Conservation (phyloP, 2,888 invertebrate genomes). For the Meta bourneti region DNA sequence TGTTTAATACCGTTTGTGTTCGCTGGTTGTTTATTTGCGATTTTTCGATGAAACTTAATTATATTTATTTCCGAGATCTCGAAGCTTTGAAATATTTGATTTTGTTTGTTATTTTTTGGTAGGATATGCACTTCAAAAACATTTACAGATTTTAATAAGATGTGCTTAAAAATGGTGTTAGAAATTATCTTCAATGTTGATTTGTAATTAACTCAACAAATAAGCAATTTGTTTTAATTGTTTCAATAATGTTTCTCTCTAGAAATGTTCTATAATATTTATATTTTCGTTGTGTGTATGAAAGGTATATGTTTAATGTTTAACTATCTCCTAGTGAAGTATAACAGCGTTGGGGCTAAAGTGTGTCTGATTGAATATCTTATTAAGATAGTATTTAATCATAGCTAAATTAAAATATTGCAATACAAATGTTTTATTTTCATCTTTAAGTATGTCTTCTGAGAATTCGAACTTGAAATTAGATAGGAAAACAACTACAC, state of each 20-base stretch:
- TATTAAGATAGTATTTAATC: too few relatives aligned
- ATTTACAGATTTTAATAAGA: not conserved
- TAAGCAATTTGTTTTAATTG: too few relatives aligned
- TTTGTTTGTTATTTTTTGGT: not conserved
- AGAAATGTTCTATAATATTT: too few relatives aligned
- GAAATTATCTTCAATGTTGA: not conserved
- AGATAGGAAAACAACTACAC: too few relatives aligned
- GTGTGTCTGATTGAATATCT: too few relatives aligned
- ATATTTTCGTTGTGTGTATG: too few relatives aligned
- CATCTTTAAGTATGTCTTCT: too few relatives aligned
- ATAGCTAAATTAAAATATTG: too few relatives aligned
- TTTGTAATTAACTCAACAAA: not conserved
- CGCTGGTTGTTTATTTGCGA: not conserved
- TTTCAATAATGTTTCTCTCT: not conserved
- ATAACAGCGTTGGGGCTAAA: too few relatives aligned
- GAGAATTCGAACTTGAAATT: too few relatives aligned
- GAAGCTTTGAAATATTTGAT: not conserved
- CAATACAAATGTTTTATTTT: too few relatives aligned
- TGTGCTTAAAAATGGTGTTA: not conserved
- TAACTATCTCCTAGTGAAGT: not conserved
- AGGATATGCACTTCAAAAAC: not conserved
- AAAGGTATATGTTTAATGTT: not conserved
- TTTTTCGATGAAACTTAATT: not conserved
- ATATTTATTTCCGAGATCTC: not conserved
- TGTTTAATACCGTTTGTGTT: not conserved